phyloP scores from a whole-genome alignment of 2,113 vertebrate genomes.

The Emydocephalus ijimae region DNA sequence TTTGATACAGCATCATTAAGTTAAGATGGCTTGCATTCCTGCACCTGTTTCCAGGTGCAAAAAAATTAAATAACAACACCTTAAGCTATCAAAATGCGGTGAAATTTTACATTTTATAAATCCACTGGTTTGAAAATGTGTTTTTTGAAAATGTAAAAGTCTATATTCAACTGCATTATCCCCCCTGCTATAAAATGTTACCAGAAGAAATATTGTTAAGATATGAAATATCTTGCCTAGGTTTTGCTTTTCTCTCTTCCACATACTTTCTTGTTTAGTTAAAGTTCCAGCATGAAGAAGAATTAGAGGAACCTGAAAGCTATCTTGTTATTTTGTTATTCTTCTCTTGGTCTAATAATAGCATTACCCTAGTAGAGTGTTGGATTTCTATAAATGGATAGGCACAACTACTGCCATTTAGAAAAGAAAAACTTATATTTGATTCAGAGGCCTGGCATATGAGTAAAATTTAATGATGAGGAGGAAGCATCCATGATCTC shows the following conservation, averaged over 20 bases:
- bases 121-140: not conserved
- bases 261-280: not conserved
- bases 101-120: not conserved
- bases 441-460: not conserved
- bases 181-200: not conserved
- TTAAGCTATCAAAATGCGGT: conserved; percentile 13
- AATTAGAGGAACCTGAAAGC: not conserved
- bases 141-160: not conserved
- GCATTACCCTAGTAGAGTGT: not conserved
- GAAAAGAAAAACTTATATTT: conserved; percentile 4
- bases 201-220: not conserved
- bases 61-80: conserved; percentile 20
- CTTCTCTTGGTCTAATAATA: not conserved
- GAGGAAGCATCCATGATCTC: conserved; percentile 32
- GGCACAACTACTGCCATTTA: not conserved
- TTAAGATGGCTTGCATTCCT: conserved; percentile 31
- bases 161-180: not conserved
- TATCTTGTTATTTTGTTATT: not conserved
- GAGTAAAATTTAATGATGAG: rapidly evolving
- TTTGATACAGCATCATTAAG: conserved; percentile 57
- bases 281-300: not conserved
- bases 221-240: not conserved
- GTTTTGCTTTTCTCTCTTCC: not conserved
- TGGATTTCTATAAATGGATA: not conserved
- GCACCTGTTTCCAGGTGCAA: conserved; percentile 17